Percentiles rank a stretch among this genome's conserved stretches.
These are phyloP conservation scores for Apeltes quadracus DNA, from an alignment of 2,113 vertebrate genomes.

Conservation along the genomic window DNA sequence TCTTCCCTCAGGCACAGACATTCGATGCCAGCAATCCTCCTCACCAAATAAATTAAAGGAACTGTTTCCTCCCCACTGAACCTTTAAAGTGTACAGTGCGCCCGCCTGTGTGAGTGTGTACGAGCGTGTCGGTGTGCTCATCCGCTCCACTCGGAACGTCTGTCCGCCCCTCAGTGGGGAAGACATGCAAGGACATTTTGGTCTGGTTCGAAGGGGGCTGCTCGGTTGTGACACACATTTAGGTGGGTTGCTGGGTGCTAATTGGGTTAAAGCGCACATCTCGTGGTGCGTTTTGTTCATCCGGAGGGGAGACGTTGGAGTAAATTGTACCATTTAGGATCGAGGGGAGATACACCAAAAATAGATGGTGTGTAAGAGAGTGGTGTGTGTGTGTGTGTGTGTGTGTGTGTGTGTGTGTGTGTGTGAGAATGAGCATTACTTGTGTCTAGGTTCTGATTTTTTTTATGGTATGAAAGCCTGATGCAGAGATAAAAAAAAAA, in stretches of 20 bases:
- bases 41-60: constrained; percentile 13
- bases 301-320: constrained; percentile 41
- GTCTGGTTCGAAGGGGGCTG: constrained; percentile 62
- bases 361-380: not conserved
- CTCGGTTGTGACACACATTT: constrained; percentile 74
- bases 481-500: not conserved
- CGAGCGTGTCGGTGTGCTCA: not conserved
- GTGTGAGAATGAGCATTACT: not conserved
- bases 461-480: not conserved
- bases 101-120: not conserved
- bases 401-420: not conserved
- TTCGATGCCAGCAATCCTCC: constrained; percentile 2
- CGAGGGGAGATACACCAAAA: not conserved
- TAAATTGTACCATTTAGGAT: constrained; percentile 20
- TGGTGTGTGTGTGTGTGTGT: not conserved
- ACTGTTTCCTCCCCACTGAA: constrained; percentile 24
- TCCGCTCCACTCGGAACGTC: constrained; percentile 38
- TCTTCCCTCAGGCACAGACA: not conserved
- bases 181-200: constrained; percentile 74
- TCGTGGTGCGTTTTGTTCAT: constrained; percentile 29
- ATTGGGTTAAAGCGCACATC: constrained; percentile 61
- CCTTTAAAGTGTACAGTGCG: constrained; percentile 25
- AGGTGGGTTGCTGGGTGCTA: constrained; percentile 65
- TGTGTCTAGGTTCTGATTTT: not conserved
- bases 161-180: constrained; percentile 80